Conservation (phyloP, 2,797 vertebrate genomes). For the Periparus ater region DNA sequence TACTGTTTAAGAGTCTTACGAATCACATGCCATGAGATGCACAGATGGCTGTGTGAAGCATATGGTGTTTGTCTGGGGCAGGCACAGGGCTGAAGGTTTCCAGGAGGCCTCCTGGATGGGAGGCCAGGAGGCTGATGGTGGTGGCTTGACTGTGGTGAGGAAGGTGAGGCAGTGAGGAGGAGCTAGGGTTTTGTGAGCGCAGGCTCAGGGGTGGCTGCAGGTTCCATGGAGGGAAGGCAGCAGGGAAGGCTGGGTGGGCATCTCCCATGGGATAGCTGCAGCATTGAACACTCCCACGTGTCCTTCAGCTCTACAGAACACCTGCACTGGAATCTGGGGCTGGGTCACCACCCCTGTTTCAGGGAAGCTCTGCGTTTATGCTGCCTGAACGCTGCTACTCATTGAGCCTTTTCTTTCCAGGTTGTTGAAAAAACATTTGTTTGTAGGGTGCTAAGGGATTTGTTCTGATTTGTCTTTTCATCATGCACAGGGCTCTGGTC, state of each 20-base stretch:
- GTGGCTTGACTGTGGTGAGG: accelerated
- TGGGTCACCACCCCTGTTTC: accelerated
- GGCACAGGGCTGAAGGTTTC: accelerated
- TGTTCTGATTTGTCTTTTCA: neutral
- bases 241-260: accelerated
- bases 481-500: neutral
- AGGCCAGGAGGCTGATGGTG: neutral
- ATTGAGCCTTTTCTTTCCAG: neutral
- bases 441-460: neutral
- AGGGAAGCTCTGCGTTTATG: neutral
- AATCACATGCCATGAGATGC: accelerated
- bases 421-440: neutral
- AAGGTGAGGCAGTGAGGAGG: accelerated
- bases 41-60: neutral
- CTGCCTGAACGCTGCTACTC: accelerated
- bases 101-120: neutral
- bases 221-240: accelerated
- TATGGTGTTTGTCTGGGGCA: neutral
- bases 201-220: neutral
- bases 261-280: neutral
- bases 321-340: neutral
- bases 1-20: neutral
- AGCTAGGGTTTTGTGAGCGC: neutral
- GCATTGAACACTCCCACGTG: accelerated
- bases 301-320: accelerated